These are phyloP conservation scores for Actinia equina DNA, from an alignment of 64 coral and sea anemone genomes.

Conservation along the genomic window DNA sequence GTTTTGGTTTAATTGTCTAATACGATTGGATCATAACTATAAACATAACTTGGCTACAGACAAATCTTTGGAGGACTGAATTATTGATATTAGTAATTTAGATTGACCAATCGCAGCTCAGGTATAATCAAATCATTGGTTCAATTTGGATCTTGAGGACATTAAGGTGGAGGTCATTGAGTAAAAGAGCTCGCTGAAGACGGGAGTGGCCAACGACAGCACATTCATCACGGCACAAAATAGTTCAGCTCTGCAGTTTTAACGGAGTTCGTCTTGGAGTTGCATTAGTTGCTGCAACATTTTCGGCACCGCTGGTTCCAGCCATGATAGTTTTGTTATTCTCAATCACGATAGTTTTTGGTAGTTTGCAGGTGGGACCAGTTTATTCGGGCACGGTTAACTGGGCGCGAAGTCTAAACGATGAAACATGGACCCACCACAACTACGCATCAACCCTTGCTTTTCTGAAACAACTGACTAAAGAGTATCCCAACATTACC, in stretches of 20 bases:
- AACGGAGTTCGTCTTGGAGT: background rate
- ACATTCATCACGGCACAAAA: background rate
- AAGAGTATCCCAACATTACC: constrained; percentile 85
- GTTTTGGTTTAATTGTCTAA: background rate
- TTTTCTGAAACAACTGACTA: constrained; percentile 62
- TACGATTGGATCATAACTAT: constrained; percentile 11
- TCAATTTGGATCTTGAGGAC: constrained; percentile 36
- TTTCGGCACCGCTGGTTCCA: background rate
- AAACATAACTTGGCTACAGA: background rate
- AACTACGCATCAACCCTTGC: constrained; percentile 75
- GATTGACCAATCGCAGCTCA: constrained; percentile 30
- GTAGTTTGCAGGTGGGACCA: constrained; percentile 28
- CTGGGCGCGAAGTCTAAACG: constrained; percentile 38
- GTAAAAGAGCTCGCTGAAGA: background rate
- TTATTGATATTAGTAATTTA: background rate
- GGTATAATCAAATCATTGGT: constrained; percentile 25
- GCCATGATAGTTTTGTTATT: constrained; percentile 1
- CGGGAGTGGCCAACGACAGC: background rate
- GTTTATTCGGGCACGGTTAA: constrained; percentile 45
- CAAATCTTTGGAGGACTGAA: background rate
- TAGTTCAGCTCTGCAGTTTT: background rate
- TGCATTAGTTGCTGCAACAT: background rate
- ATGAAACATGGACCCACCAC: constrained; percentile 84
- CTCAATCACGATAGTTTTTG: constrained; percentile 19
- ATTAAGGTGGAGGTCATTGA: constrained; percentile 3